Conservation (phyloP, 2,113 vertebrate genomes). For the Anarhynchus alexandrinus region DNA sequence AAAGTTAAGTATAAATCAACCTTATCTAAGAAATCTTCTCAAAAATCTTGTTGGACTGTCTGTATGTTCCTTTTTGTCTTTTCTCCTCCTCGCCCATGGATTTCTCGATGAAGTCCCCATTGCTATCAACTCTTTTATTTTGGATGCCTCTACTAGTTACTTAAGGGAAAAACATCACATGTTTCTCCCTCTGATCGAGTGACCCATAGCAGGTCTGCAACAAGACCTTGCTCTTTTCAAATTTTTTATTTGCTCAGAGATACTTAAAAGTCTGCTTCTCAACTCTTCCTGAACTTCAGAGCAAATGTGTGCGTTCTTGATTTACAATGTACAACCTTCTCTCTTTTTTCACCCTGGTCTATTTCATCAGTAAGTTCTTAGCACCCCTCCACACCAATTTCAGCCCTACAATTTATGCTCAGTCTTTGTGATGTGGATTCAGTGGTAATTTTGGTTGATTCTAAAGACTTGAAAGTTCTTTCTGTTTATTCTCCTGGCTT, state of each 20-base stretch:
- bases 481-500: background rate
- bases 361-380: background rate
- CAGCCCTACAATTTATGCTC: background rate
- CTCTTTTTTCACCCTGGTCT: background rate
- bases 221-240: background rate
- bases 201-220: background rate
- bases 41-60: background rate
- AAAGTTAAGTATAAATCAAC: background rate
- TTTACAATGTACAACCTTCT: background rate
- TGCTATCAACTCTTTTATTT: background rate
- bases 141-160: background rate
- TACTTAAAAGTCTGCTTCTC: background rate
- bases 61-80: background rate
- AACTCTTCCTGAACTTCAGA: background rate
- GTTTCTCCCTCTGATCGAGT: background rate
- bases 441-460: background rate
- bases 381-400: background rate
- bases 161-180: background rate
- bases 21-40: background rate
- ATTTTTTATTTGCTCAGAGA: background rate
- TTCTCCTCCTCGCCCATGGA: fast-evolving
- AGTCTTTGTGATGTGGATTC: background rate
- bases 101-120: background rate
- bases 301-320: background rate
- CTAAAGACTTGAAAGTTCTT: background rate